Evolutionary conservation across 2,888 invertebrate genomes (phyloP).

Genomic region (Netelia fuscicornis): DNA sequence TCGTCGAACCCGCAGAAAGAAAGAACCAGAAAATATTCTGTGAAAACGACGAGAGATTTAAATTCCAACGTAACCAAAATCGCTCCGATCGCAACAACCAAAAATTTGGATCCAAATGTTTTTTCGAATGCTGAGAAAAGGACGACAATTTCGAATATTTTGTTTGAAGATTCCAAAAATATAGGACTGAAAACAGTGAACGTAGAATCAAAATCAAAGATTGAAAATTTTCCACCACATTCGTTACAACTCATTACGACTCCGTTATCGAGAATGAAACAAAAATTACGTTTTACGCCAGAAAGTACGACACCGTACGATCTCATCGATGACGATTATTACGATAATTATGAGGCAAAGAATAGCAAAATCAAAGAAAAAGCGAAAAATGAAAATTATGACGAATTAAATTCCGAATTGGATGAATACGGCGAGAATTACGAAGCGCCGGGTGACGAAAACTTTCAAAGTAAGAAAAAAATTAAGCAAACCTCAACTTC

Average conservation of each 20-base stretch:
- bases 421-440: conserved; percentile 47
- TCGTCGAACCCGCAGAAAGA: neutral
- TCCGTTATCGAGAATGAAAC: neutral
- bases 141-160: neutral
- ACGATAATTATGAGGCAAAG: conserved; percentile 48
- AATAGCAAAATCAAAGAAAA: conserved; percentile 3
- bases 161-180: neutral
- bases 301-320: conserved; percentile 55
- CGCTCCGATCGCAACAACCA: neutral
- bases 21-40: conserved; percentile 13
- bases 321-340: conserved; percentile 61
- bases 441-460: neutral
- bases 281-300: conserved; percentile 19
- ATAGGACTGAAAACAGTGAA: neutral
- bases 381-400: neutral
- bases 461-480: conserved; percentile 29
- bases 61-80: conserved; percentile 21
- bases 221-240: conserved; percentile 15
- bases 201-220: neutral
- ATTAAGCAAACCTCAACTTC: neutral
- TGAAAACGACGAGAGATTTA: conserved; percentile 36
- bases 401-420: neutral
- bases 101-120: neutral
- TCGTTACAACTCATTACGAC: conserved; percentile 32
- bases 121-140: neutral